Percentiles rank a stretch among this genome's conserved stretches.
Conservation (phyloP, 2,888 invertebrate genomes). For the Phyto melanocephala region DNA sequence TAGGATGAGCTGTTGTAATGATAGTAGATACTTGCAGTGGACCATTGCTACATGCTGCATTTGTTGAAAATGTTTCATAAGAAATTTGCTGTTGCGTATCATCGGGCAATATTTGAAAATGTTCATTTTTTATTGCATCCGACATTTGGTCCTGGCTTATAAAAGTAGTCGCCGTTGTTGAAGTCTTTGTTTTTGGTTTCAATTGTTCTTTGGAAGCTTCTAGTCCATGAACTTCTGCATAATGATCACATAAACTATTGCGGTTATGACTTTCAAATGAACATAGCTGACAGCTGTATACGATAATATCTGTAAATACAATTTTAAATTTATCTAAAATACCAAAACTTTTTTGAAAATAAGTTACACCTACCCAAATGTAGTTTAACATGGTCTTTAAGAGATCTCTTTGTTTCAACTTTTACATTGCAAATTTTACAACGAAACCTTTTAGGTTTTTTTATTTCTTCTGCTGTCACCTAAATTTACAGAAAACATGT, state of each 20-base stretch:
- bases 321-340: too few species aligned
- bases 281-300: conserved; percentile 71
- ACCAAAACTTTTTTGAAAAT: too few species aligned
- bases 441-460: conserved; percentile 68
- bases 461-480: neutral
- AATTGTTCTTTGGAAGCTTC: conserved; percentile 65
- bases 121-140: conserved; percentile 30
- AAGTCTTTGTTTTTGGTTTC: conserved; percentile 63
- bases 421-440: conserved; percentile 73
- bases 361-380: too few species aligned
- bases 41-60: neutral
- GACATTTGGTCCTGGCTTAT: neutral
- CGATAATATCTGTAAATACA: conserved; percentile 66
- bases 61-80: conserved; percentile 23
- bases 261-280: conserved; percentile 68
- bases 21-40: conserved; percentile 6
- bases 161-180: neutral
- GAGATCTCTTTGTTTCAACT: conserved; percentile 69
- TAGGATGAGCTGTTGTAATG: conserved; percentile 6
- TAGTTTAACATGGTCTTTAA: conserved; percentile 72
- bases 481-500: neutral
- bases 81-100: conserved; percentile 5
- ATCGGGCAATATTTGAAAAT: conserved; percentile 37
- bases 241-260: conserved; percentile 69
- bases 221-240: conserved; percentile 66